Base-by-base conservation (phyloP, 2,888 invertebrate genomes). In the Epistrophella euchroma region DNA sequence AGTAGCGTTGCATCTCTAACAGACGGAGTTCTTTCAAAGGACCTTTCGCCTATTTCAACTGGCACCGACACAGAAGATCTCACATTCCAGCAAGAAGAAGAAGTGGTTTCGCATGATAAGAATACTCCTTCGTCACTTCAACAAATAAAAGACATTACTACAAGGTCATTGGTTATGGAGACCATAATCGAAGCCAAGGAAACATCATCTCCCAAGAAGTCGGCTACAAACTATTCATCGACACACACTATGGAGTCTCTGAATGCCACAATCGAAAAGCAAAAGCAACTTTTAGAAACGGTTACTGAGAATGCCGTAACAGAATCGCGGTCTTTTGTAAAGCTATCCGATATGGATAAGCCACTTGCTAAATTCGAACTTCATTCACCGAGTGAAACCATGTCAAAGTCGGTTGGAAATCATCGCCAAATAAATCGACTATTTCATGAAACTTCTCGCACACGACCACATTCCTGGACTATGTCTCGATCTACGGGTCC, bases 281-380 rank as follows among this genome's bases (percentile, higher is more conserved):
- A 91, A 62, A 93, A 93, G 83, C 91, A 92, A 88, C 88, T 93
- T 9, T 87, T 93, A 13, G 93, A 93, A 81, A 92, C 92, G 0
- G 92, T 92, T 3, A 91, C 91, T 19, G 92, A 93, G 78, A 90
- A 91, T 60, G 88, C 89, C 0, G 91, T 90, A 62, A 90, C 93
- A 90, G 91, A 85, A n/a, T 91, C 93, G 28, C 93, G 93, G 28
- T 92, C 93, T 73, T 96, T 96, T 90, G 97, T 97, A 0, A 95
- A 95, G 89, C 93, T 97, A 9, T 97, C 97, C 1, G 97, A 97
- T 90, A 93, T 97, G 91, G 96, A 97, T 90, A 96, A 95, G 89
- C 94, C 94, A 4, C 45, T 76, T 11, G 92, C 92, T 45, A 94
- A 94, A 73, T 92, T 93, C 60, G 94, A 94, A 32, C 89, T 93